Percentiles rank a stretch among this genome's conserved stretches.
These are phyloP conservation scores for Neodon shergylaensis DNA, from an alignment of 2,113 vertebrate genomes.

Conservation along the genomic window DNA sequence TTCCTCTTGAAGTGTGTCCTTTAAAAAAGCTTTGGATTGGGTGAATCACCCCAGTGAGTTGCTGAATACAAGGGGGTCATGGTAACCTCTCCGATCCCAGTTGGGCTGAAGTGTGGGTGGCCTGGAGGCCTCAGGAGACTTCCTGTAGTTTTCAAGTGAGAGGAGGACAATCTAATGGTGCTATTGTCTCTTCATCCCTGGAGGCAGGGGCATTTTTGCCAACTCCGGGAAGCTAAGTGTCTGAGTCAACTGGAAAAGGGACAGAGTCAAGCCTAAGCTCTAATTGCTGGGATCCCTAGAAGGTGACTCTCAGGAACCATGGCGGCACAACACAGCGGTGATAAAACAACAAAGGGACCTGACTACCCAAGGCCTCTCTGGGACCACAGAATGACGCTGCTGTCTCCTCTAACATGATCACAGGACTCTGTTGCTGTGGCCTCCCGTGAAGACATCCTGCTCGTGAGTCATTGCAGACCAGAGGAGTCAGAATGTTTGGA, in stretches of 20 bases:
- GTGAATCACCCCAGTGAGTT: slow-evolving; percentile 12
- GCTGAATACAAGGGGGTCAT: neutral
- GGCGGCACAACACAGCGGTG: neutral
- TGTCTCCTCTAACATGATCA: neutral
- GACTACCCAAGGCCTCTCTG: neutral
- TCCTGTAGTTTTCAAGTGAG: neutral
- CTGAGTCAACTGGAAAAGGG: slow-evolving; percentile 4
- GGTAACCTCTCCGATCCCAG: neutral
- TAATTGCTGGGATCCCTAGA: neutral
- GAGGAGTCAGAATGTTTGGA: slow-evolving; percentile 39
- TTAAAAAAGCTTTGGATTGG: slow-evolving; percentile 1
- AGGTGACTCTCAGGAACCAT: neutral
- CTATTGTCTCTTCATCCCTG: neutral
- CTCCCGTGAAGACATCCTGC: slow-evolving; percentile 9
- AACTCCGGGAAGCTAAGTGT: neutral
- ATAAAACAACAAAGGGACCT: neutral
- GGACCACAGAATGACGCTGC: neutral
- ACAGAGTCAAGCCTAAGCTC: neutral
- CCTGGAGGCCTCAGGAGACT: neutral
- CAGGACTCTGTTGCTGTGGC: neutral
- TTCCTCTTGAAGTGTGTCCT: neutral
- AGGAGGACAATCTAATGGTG: neutral
- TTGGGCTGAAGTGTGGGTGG: neutral
- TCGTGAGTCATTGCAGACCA: slow-evolving; percentile 30
- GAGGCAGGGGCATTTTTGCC: neutral